A percentile compares a stretch with the other conserved stretches of the same genome.
Conservation (phyloP, 2,113 vertebrate genomes). For the Lepisosteus oculatus region DNA sequence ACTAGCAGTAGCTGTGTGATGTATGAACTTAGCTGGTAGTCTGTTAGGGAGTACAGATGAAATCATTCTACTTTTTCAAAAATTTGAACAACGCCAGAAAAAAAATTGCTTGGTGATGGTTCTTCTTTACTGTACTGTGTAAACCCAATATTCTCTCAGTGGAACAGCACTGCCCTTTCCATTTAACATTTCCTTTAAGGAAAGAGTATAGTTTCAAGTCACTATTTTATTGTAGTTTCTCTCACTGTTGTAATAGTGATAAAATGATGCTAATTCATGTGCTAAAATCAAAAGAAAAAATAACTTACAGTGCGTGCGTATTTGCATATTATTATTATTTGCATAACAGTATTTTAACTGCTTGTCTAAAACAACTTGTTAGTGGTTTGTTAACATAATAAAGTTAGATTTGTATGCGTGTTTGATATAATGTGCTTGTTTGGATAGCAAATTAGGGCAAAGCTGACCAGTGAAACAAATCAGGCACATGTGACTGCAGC, state of each 20-base stretch:
- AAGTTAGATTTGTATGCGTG: constrained; percentile 37
- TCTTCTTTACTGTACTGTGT: constrained; percentile 23
- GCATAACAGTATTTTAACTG: constrained; percentile 45
- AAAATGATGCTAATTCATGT: constrained; percentile 37
- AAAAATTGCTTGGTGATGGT: constrained; percentile 13
- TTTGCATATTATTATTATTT: constrained; percentile 29
- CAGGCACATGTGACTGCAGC: constrained; percentile 33
- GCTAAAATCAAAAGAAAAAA: constrained; percentile 42
- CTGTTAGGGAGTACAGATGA: constrained; percentile 34
- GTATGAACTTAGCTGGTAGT: constrained; percentile 39
- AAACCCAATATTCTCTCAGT: constrained; percentile 35
- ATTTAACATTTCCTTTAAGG: constrained; percentile 31
- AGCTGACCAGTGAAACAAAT: constrained; percentile 35
- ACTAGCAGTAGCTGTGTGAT: constrained; percentile 36
- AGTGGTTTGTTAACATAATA: constrained; percentile 39
- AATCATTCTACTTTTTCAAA: constrained; percentile 44
- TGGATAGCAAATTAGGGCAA: constrained; percentile 41
- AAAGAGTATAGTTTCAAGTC: constrained; percentile 11
- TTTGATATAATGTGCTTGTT: constrained; percentile 29
- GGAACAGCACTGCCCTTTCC: constrained; percentile 34
- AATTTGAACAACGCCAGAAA: constrained; percentile 26
- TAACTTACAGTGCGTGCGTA: not conserved
- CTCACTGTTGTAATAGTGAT: constrained; percentile 44
- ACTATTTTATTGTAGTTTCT: constrained; percentile 34
- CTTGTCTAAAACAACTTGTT: constrained; percentile 36